Percentiles rank a stretch among this genome's conserved stretches.
phyloP scores from a whole-genome alignment of 2,888 invertebrate species.

The Ichneumon xanthorius region DNA sequence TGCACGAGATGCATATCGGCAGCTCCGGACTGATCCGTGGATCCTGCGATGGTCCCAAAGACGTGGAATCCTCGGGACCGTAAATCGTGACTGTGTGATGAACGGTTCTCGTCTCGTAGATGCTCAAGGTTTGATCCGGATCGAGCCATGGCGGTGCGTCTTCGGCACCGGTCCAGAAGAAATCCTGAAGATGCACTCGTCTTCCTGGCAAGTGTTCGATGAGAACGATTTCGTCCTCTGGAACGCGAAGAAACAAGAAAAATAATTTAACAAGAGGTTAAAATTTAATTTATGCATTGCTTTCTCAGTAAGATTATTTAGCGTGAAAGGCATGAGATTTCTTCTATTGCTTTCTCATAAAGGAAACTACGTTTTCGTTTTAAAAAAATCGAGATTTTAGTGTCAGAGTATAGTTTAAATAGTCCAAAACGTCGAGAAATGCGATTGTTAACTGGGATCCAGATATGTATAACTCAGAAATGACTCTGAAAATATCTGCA shows the following conservation, averaged over 20 bases:
- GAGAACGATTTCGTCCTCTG: constrained; percentile 83
- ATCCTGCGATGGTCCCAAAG: constrained; percentile 34
- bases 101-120: constrained; percentile 81
- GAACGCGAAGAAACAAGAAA: constrained; percentile 44
- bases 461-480: too few species aligned
- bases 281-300: neutral
- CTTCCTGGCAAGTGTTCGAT: constrained; percentile 83
- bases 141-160: constrained; percentile 90
- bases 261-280: neutral
- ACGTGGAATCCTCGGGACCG: constrained; percentile 71
- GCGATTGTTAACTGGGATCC: too few species aligned
- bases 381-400: too few species aligned
- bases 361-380: too few species aligned
- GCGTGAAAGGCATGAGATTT: too few species aligned
- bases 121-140: constrained; percentile 83
- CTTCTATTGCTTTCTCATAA: too few species aligned
- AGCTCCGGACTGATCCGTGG: constrained; percentile 64
- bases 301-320: too few species aligned
- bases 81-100: constrained; percentile 82
- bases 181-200: constrained; percentile 90
- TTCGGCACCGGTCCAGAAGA: constrained; percentile 95
- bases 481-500: too few species aligned
- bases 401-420: too few species aligned
- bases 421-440: too few species aligned
- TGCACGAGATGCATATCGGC: constrained; percentile 79